A percentile compares a stretch with the other conserved stretches of the same genome.
Conservation (phyloP, 23 tunicate genomes). For the Oikopleura dioica region DNA sequence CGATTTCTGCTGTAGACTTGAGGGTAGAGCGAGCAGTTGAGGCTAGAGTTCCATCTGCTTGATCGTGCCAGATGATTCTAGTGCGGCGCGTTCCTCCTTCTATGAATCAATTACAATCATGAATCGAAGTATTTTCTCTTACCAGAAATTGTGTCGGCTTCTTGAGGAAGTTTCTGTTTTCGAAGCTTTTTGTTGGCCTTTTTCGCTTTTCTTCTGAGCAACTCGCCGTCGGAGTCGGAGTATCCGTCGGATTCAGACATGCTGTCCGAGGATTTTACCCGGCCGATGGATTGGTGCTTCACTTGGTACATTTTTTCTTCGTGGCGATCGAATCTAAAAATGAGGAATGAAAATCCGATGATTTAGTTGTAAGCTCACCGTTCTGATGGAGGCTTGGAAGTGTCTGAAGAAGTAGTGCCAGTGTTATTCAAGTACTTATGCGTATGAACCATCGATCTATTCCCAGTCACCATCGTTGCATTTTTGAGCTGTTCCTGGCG, state of each 20-base stretch:
- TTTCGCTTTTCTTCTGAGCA: neutral
- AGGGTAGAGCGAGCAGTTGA: neutral
- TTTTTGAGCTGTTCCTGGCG: neutral
- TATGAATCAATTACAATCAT: neutral
- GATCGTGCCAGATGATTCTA: neutral
- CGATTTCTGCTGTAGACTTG: neutral
- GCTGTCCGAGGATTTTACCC: too few species aligned
- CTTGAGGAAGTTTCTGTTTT: neutral
- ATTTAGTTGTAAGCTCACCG: neutral
- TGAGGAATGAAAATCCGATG: too few species aligned
- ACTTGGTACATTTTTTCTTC: neutral
- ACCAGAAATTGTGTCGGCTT: neutral
- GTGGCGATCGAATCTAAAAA: neutral
- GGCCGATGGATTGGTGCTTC: too few species aligned
- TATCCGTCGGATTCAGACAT: neutral
- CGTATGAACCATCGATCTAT: too few species aligned
- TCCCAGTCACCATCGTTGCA: neutral
- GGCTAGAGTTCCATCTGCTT: neutral
- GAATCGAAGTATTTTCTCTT: neutral
- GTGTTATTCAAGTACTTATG: neutral
- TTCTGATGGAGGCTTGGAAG: neutral
- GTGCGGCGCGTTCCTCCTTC: neutral
- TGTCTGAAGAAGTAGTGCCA: conserved; percentile 6
- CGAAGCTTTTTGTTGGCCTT: conserved; percentile 5
- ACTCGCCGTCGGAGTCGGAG: neutral